A percentile compares a stretch with the other conserved stretches of the same genome.
Evolutionary conservation across 1,140 invertebrate genomes (phyloP).

Genomic region (Chironomus striatipennis): DNA sequence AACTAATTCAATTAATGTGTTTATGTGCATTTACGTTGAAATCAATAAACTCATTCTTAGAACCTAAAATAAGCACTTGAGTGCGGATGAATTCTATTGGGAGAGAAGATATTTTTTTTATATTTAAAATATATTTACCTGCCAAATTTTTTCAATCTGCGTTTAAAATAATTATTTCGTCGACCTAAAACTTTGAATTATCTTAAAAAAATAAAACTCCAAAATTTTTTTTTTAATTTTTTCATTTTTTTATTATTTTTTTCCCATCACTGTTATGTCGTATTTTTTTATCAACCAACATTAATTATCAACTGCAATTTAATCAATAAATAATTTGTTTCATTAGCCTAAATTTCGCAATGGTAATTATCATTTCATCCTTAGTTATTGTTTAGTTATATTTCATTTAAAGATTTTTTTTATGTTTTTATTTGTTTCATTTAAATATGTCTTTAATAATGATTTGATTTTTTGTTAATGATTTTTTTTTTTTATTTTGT

Average conservation of each 20-base stretch:
- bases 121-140: no score
- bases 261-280: neutral
- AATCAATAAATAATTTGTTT: constrained; percentile 20
- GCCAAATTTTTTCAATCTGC: no score
- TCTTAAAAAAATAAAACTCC: neutral
- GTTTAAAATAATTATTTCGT: no score
- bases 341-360: constrained; percentile 10
- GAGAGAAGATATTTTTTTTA: no score
- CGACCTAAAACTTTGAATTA: no score
- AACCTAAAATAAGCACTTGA: no score
- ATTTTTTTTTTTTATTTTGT: no score
- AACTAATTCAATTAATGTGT: no score
- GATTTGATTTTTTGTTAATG: constrained; percentile 19
- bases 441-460: constrained; percentile 24
- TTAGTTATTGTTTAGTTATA: neutral
- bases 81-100: no score
- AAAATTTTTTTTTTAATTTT: neutral
- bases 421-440: neutral
- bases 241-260: constrained; percentile 9
- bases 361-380: neutral
- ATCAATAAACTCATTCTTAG: no score
- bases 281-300: constrained; percentile 20
- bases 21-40: no score
- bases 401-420: neutral
- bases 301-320: constrained; percentile 22